Base-by-base conservation (phyloP, 2,797 vertebrate species). In the Pseudochaenichthys georgianus region DNA sequence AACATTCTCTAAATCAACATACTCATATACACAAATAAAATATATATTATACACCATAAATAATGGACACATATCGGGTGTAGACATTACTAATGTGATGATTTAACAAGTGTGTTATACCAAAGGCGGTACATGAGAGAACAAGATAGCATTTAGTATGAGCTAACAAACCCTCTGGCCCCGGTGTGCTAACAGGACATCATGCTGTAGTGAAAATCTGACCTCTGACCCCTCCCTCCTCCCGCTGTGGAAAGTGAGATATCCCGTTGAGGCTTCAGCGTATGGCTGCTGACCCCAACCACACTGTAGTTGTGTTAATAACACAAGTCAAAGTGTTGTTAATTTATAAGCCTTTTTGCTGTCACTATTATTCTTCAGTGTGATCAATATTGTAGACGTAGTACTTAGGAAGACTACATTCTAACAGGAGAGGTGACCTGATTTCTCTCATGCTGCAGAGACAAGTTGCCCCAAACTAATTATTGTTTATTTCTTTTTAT, bases 401-500 rank as follows among this genome's bases (percentile, higher is more conserved):
- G 9, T 58, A 38, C 21, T n/a, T 19, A 19, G 57, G 13, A 43
- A 71, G 50, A 78, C 12, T 6, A 3, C 51, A 51, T 21, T 76
- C 6, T 48, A 16, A 69, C 81, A 75, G 43, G 31, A 80, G 55
- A 9, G 9, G 12, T 82, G 81, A 82, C 64, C 64, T 84, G 62
- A 41, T 84, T 82, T 78, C 43, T 66, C 43, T 73, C 63, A 48
- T 53, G 17, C 76, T 75, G 67, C 72, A 75, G 67, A 62, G 62
- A 70, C 47, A 50, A 11, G 68, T 59, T 64, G 67, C 62, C 34
- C 69, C 12, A 58, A 75, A 78, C 69, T 69, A 48, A 45, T 65
- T 47, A 65, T 68, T 81, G 73, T 89, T 83, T 83, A 62, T 85
- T 85, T 83, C 60, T 73, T 82, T 84, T 61, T 77, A 80, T 83